These are phyloP conservation scores for Rhinopomastus cyanomelas DNA, from an alignment of 2,113 vertebrate genomes.

Conservation along the genomic window DNA sequence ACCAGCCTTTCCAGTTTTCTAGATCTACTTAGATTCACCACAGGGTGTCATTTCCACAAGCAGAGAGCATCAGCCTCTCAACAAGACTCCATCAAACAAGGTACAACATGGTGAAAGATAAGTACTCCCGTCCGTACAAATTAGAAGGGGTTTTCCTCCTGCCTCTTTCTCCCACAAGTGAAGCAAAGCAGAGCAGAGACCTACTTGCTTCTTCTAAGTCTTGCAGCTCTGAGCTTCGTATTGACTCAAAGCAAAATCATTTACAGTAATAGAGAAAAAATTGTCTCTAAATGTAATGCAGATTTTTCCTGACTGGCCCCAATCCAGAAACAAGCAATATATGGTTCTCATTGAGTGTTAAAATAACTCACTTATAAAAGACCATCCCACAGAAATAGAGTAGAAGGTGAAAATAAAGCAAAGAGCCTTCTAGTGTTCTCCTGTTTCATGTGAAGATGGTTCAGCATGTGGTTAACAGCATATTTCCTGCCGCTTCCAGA, in stretches of 20 bases:
- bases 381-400: not conserved
- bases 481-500: not conserved
- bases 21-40: not conserved
- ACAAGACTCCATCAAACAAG: not conserved
- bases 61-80: not conserved
- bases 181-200: conserved; percentile 9
- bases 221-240: not conserved
- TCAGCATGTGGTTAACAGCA: not conserved
- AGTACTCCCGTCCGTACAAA: not conserved
- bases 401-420: not conserved
- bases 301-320: not conserved
- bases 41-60: not conserved
- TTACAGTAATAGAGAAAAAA: not conserved
- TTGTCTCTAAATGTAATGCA: not conserved
- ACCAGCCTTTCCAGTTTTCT: not conserved
- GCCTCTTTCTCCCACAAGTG: not conserved
- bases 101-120: not conserved
- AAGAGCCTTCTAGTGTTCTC: rapidly evolving
- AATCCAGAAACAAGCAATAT: not conserved
- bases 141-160: not conserved
- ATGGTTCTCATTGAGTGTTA: not conserved
- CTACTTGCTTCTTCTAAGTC: conserved; percentile 3
- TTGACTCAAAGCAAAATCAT: conserved; percentile 6
- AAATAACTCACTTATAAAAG: not conserved
- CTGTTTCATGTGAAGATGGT: not conserved